phyloP scores from a whole-genome alignment of 2,888 invertebrate genomes.

The Parasteatoda lunata region DNA sequence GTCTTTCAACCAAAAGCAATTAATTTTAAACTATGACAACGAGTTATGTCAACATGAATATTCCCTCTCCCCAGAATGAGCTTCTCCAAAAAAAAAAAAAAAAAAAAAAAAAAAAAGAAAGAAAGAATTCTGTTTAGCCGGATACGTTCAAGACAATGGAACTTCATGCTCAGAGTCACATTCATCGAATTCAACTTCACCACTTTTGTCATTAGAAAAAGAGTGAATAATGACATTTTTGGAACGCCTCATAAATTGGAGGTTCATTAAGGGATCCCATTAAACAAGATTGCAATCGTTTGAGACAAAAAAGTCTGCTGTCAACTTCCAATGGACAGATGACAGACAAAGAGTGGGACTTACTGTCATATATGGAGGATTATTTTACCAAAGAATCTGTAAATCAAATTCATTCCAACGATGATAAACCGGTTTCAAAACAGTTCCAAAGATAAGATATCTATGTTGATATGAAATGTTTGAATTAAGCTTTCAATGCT shows the following conservation, averaged over 20 bases:
- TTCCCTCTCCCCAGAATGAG: neutral
- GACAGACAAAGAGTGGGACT: slow-evolving; percentile 55
- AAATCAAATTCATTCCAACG: slow-evolving; percentile 34
- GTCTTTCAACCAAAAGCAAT: neutral
- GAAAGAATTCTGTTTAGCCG: neutral
- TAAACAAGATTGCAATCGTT: slow-evolving; percentile 36
- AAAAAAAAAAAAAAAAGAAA: neutral
- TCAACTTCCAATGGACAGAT: slow-evolving; percentile 28
- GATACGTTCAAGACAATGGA: slow-evolving; percentile 17
- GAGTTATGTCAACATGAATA: neutral
- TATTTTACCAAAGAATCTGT: slow-evolving; percentile 46
- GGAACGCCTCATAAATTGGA: slow-evolving; percentile 50
- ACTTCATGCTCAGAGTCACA: slow-evolving; percentile 24
- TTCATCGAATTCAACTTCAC: slow-evolving; percentile 9
- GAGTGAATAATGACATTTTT: slow-evolving; percentile 64
- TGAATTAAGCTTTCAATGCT: slow-evolving; percentile 35
- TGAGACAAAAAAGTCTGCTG: slow-evolving; percentile 32
- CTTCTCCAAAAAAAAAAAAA: neutral
- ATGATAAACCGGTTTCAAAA: slow-evolving; percentile 14
- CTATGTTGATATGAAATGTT: slow-evolving; percentile 23
- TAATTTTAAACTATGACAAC: neutral
- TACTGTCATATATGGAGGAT: slow-evolving; percentile 46
- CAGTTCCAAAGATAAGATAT: slow-evolving; percentile 10
- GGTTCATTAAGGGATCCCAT: slow-evolving; percentile 44
- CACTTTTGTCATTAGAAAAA: slow-evolving; percentile 42